These are phyloP conservation scores for Ictidomys tridecemlineatus DNA, from an alignment of 2,113 vertebrate species.

Conservation along the genomic window DNA sequence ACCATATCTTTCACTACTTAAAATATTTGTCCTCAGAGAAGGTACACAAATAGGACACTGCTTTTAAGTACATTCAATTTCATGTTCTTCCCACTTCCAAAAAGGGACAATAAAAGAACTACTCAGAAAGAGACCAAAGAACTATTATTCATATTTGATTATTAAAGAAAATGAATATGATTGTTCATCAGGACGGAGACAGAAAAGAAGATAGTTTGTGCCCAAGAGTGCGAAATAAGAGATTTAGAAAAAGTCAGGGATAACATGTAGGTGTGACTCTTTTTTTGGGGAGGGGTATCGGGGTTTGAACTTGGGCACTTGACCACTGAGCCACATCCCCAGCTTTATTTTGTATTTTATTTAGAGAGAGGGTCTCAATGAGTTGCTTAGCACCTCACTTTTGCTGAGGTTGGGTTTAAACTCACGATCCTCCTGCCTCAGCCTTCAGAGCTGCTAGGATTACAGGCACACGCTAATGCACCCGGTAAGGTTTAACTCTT, in stretches of 20 bases:
- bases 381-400: too few species aligned
- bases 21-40: constrained; percentile 5
- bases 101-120: constrained; percentile 15
- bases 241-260: neutral
- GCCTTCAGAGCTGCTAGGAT: too few species aligned
- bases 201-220: neutral
- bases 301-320: too few species aligned
- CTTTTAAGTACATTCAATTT: constrained; percentile 50
- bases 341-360: too few species aligned
- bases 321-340: too few species aligned
- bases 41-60: neutral
- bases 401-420: too few species aligned
- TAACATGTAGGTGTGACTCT: neutral
- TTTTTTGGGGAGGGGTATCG: too few species aligned
- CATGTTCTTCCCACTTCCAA: constrained; percentile 53
- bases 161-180: neutral
- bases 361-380: too few species aligned
- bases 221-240: neutral
- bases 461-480: too few species aligned
- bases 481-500: neutral
- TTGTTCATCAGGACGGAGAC: neutral
- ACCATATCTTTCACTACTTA: constrained; percentile 1
- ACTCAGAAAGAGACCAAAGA: neutral
- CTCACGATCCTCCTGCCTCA: too few species aligned
- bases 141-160: neutral